Evolutionary conservation across 2,797 vertebrate genomes (phyloP).

Genomic region (Acestrorhynchus altus): DNA sequence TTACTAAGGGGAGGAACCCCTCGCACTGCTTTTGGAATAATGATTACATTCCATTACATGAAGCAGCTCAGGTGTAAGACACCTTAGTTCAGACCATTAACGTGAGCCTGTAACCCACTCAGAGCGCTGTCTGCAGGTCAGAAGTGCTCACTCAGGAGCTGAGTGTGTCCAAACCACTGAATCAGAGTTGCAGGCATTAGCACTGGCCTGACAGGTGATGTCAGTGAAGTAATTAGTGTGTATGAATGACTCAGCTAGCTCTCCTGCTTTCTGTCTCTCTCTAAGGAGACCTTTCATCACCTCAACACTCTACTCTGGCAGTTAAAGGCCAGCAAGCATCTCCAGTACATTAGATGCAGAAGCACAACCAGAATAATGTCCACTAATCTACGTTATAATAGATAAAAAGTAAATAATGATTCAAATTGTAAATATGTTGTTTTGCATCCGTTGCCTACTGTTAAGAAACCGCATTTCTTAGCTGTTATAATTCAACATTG

Average conservation of each 20-base stretch:
- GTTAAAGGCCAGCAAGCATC: background rate
- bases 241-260: constrained; percentile 14
- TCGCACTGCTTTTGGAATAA: too few relatives aligned
- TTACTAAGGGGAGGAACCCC: too few relatives aligned
- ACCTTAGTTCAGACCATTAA: background rate
- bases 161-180: background rate
- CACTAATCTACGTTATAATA: too few relatives aligned
- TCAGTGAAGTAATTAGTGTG: constrained; percentile 27
- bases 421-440: too few relatives aligned
- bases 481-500: too few relatives aligned
- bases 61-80: background rate
- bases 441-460: too few relatives aligned
- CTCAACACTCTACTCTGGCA: background rate
- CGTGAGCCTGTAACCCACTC: background rate
- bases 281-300: background rate
- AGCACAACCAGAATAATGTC: too few relatives aligned
- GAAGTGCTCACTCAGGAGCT: constrained; percentile 2
- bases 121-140: background rate
- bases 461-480: too few relatives aligned
- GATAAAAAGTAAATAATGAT: too few relatives aligned
- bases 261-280: background rate
- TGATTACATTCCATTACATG: too few relatives aligned
- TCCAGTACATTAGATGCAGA: background rate
- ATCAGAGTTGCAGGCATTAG: background rate
- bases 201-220: background rate